Evolutionary conservation across 2,888 invertebrate genomes (phyloP).

Genomic region (Temnothorax unifasciatus): DNA sequence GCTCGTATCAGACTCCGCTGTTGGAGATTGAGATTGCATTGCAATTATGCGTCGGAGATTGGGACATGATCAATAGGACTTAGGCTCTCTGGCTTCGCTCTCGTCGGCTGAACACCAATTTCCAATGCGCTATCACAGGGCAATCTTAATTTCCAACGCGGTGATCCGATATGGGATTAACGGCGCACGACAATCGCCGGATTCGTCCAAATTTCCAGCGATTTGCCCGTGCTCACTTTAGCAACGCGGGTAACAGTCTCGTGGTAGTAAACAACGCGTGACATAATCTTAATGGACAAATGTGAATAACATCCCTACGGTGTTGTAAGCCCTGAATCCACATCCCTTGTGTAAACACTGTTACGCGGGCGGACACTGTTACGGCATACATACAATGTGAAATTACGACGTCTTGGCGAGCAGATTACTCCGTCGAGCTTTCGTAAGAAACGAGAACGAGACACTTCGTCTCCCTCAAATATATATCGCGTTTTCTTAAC

Average conservation of each 20-base stretch:
- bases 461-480: not conserved
- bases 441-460: slow-evolving; percentile 27
- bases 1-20: not conserved
- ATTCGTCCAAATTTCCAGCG: slow-evolving; percentile 27
- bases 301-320: slow-evolving; percentile 50
- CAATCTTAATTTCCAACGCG: slow-evolving; percentile 44
- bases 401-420: slow-evolving; percentile 41
- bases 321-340: slow-evolving; percentile 46
- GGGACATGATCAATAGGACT: slow-evolving; percentile 23
- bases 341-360: slow-evolving; percentile 45
- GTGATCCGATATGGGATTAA: not conserved
- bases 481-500: slow-evolving; percentile 3
- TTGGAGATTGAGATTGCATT: slow-evolving; percentile 36
- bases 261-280: slow-evolving; percentile 37
- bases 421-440: slow-evolving; percentile 10
- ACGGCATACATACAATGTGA: slow-evolving; percentile 28
- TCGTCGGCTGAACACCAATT: slow-evolving; percentile 23
- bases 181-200: not conserved
- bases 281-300: slow-evolving; percentile 57
- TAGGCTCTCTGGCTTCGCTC: not conserved
- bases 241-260: not conserved
- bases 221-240: slow-evolving; percentile 31
- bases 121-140: slow-evolving; percentile 15
- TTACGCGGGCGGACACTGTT: slow-evolving; percentile 37
- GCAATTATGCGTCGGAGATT: slow-evolving; percentile 33